Conservation (phyloP, 30 jellyfish, hydroid and myxozoan genomes). For the Catostylus mosaicus region DNA sequence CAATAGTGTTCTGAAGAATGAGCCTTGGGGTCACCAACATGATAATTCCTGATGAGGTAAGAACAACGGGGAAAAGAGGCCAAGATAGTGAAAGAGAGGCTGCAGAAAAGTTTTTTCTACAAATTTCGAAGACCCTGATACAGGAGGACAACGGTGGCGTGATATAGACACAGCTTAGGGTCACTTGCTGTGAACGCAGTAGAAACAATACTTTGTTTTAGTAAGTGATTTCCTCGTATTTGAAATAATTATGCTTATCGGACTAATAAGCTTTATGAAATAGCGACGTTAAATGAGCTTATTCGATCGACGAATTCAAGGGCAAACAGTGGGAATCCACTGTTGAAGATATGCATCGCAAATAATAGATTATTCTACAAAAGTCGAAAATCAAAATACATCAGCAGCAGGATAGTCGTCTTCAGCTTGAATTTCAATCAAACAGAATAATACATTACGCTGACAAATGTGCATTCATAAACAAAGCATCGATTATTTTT, state of each 20-base stretch:
- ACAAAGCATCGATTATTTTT: background rate
- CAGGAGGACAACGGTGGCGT: no score
- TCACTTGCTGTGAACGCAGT: background rate
- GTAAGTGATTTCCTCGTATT: background rate
- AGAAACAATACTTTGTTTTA: background rate
- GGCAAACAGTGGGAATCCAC: background rate
- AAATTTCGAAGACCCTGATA: no score
- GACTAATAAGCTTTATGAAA: constrained; percentile 10
- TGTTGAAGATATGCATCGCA: background rate
- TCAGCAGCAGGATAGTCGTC: background rate
- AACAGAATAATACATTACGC: background rate
- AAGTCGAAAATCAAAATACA: background rate
- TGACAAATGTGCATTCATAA: background rate
- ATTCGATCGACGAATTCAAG: background rate
- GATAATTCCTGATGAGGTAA: no score
- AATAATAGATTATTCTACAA: background rate
- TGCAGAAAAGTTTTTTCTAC: no score
- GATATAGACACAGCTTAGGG: background rate
- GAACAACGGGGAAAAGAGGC: no score
- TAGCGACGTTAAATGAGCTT: background rate
- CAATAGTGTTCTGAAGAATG: no score
- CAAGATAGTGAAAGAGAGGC: no score
- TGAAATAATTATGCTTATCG: background rate
- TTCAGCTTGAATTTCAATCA: background rate
- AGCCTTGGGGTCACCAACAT: no score